These are phyloP conservation scores for Drosophila buzzatii DNA, from an alignment of 2,888 invertebrate species.

Conservation along the genomic window DNA sequence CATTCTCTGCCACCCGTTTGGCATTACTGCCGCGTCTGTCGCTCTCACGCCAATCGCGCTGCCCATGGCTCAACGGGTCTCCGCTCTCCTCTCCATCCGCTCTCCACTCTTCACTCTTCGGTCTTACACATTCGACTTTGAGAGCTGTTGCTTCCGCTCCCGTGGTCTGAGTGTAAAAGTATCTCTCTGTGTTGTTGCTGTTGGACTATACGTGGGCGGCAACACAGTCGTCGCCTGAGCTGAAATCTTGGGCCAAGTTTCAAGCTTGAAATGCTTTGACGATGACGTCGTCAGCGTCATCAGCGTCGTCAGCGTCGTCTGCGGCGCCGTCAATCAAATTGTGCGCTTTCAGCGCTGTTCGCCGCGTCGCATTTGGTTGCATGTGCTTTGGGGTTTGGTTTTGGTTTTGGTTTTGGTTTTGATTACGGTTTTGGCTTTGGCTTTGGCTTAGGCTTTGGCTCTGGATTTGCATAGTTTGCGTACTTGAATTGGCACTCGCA, in stretches of 20 bases:
- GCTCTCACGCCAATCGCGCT: conserved; percentile 20
- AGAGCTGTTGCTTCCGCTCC: conserved; percentile 77
- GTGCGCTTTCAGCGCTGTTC: conserved; percentile 43
- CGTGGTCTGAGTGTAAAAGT: conserved; percentile 67
- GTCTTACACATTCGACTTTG: conserved; percentile 31
- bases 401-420: conserved; percentile 23
- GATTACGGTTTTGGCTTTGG: conserved; percentile 15
- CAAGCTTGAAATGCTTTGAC: conserved; percentile 70
- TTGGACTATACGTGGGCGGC: conserved; percentile 70
- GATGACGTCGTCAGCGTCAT: conserved; percentile 78
- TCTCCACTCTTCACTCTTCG: conserved; percentile 10
- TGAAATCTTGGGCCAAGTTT: conserved; percentile 70
- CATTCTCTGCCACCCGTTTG: neutral
- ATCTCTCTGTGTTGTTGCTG: conserved; percentile 48
- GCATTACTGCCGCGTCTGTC: conserved; percentile 8
- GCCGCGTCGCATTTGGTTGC: conserved; percentile 60
- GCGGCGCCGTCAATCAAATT: conserved; percentile 70
- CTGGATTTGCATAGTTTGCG: conserved; percentile 30
- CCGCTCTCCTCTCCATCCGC: conserved; percentile 9
- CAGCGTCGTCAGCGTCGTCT: conserved; percentile 38
- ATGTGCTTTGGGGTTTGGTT: conserved; percentile 52
- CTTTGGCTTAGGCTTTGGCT: conserved; percentile 6
- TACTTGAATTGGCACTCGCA: conserved; percentile 19
- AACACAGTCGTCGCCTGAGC: conserved; percentile 38
- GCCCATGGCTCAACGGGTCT: conserved; percentile 12